Evolutionary conservation across 2,113 vertebrate genomes (phyloP).

Genomic region (Sylvicapra grimmia): DNA sequence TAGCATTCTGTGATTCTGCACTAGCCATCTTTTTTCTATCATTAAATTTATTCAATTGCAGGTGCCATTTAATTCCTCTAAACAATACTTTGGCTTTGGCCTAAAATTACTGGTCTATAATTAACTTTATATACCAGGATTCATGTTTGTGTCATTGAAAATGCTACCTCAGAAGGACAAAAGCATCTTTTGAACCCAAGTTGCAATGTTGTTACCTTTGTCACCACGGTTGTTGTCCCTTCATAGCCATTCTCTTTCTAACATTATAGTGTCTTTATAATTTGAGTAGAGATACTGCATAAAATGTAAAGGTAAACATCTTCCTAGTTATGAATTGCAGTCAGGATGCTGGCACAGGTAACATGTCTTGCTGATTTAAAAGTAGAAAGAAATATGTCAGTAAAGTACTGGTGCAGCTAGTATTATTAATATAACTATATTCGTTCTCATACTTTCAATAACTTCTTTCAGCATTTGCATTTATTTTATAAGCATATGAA

Average conservation of each 20-base stretch:
- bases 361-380: slow-evolving; percentile 26
- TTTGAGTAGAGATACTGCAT: neutral
- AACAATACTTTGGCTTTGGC: neutral
- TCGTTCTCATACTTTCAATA: neutral
- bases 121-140: neutral
- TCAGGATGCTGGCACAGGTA: neutral
- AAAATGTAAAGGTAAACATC: neutral
- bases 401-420: neutral
- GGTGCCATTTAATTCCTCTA: neutral
- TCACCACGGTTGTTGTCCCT: neutral
- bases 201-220: neutral
- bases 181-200: neutral
- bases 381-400: neutral
- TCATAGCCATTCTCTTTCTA: neutral
- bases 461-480: neutral
- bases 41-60: neutral
- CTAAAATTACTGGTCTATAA: neutral
- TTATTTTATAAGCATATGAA: neutral
- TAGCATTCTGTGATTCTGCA: neutral
- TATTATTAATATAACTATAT: neutral
- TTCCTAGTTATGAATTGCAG: neutral
- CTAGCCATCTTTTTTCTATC: neutral
- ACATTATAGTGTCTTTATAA: neutral
- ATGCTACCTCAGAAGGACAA: neutral
- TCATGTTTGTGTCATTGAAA: neutral